A percentile compares a stretch with the other conserved stretches of the same genome.
phyloP scores from a whole-genome alignment of 92 coral and sea anemone genomes.

The Nematostella vectensis region DNA sequence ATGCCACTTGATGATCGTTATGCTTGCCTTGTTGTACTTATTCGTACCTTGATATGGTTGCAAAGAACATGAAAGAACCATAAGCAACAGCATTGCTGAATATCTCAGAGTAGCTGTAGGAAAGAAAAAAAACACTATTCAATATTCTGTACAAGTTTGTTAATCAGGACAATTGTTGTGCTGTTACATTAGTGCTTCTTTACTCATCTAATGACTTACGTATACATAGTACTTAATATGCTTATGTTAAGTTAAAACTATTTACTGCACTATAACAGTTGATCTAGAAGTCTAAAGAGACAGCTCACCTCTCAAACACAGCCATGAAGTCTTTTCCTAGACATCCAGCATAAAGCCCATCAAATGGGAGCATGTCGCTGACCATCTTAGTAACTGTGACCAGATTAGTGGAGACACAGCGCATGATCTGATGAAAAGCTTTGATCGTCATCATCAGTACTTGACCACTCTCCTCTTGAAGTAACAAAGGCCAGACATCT shows the following conservation, averaged over 20 bases:
- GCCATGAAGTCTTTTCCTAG: slow-evolving; percentile 60
- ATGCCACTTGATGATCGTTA: too few relatives aligned
- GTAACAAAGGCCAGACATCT: slow-evolving; percentile 65
- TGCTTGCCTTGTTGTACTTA: too few relatives aligned
- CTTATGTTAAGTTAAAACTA: too few relatives aligned
- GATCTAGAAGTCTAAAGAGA: too few relatives aligned
- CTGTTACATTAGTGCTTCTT: too few relatives aligned
- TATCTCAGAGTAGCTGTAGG: slow-evolving; percentile 63
- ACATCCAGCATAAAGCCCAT: slow-evolving; percentile 48
- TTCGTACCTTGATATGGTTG: slow-evolving; percentile 66
- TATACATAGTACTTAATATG: too few relatives aligned
- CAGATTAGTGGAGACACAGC: slow-evolving; percentile 69
- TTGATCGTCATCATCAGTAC: slow-evolving; percentile 63
- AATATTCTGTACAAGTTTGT: too few relatives aligned
- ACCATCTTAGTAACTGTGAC: slow-evolving; percentile 42
- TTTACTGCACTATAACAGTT: too few relatives aligned
- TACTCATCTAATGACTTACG: too few relatives aligned
- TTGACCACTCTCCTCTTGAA: slow-evolving; percentile 57
- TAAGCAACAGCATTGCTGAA: slow-evolving; percentile 85
- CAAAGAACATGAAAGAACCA: slow-evolving; percentile 69
- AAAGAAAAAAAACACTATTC: slow-evolving; percentile 1
- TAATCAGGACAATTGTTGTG: too few relatives aligned
- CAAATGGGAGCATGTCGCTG: slow-evolving; percentile 36
- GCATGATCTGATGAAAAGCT: slow-evolving; percentile 66
- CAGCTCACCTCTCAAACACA: slow-evolving; percentile 92